Conservation (phyloP, 1,140 invertebrate species). For the Danaus melanippus region DNA sequence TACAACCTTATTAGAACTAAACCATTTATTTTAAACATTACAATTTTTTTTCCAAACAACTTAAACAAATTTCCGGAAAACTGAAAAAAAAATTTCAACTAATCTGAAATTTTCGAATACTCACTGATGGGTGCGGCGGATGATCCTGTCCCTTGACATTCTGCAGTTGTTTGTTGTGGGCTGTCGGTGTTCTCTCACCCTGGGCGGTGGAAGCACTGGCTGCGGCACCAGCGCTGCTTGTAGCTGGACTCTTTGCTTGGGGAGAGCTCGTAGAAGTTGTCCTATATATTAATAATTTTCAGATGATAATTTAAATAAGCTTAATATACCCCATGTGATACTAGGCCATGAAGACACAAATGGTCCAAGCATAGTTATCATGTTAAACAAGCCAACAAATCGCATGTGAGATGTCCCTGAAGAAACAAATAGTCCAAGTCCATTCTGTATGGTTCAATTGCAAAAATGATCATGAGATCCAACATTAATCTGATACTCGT, state of each 20-base stretch:
- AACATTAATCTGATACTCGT: no score
- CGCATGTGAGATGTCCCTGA: no score
- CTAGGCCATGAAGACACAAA: no score
- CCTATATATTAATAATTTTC: slow-evolving; percentile 29
- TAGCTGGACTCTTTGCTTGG: slow-evolving; percentile 80
- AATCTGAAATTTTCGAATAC: slow-evolving; percentile 32
- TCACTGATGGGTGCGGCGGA: slow-evolving; percentile 82
- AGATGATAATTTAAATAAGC: neutral
- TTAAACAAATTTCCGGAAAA: no score
- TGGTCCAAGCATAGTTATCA: neutral
- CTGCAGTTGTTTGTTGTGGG: slow-evolving; percentile 80
- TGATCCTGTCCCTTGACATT: slow-evolving; percentile 80
- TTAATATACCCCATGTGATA: no score
- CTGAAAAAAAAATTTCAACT: neutral
- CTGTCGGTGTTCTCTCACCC: slow-evolving; percentile 76
- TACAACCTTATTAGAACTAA: no score
- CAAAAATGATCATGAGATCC: no score
- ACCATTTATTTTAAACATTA: no score
- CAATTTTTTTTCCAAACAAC: no score
- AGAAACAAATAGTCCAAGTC: no score
- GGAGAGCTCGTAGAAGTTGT: slow-evolving; percentile 80
- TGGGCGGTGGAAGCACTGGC: slow-evolving; percentile 70
- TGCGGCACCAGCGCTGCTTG: slow-evolving; percentile 74
- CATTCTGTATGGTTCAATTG: no score
- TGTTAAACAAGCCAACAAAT: neutral